Evolutionary conservation across 2,888 invertebrate species (phyloP), one percentile per base, ranked within the genome.

Genomic region (Lycaena phlaeas): DNA sequence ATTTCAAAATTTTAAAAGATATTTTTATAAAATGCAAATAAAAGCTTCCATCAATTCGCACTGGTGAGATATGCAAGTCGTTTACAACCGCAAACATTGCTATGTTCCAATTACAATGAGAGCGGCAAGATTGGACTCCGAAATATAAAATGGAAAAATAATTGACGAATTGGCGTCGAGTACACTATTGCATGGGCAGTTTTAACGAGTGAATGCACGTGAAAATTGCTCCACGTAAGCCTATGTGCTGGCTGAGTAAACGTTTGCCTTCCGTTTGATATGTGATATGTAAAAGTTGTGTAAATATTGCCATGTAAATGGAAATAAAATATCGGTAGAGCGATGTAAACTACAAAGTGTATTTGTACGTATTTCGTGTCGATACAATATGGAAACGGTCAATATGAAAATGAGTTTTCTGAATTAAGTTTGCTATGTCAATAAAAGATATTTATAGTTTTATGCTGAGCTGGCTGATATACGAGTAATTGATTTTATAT

Each of bases 41-140:
- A n/a, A n/a, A n/a, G n/a, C n/a, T n/a, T n/a, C n/a, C n/a, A n/a
- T n/a, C n/a, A n/a, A n/a, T n/a, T n/a, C n/a, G n/a, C n/a, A n/a
- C n/a, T n/a, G n/a, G n/a, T n/a, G n/a, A n/a, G 69, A 71, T 69
- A 73, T 71, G 64, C 63, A 69, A 64, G 65, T 54, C 56, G 51
- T 47, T 54, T 50, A 56, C 58, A 44, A 41, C 34, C 37, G 59
- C 64, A 64, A 64, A 68, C 66, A 69, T 71, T 64, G 64, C 51
- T 34, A 12, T 36, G 44, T 39, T 59, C 64, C 69, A 74, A 72
- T 68, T 69, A 66, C 63, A 67, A 50, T 56, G 55, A 61, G 58
- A 60, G 55, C 49, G 36, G 43, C 42, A 41, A 50, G 48, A 36
- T 43, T 31, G 46, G 38, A 31, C 41, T 42, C 28, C 36, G 39